Evolutionary conservation across 1,140 invertebrate genomes (phyloP), one percentile per base, ranked within the genome.

Genomic region (Drosophila ambigua): DNA sequence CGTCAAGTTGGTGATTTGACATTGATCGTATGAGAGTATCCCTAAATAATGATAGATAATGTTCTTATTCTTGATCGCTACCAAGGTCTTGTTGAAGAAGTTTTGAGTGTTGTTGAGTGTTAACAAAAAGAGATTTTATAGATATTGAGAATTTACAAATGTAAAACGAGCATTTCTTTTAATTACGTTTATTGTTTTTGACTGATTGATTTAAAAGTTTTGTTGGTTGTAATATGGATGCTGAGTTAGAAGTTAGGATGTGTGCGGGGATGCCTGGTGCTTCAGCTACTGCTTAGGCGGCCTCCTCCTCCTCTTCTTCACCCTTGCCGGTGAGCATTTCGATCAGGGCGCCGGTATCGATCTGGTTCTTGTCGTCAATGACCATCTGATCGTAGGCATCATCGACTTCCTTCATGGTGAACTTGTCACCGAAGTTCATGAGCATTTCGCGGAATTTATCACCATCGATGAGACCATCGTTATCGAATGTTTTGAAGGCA

Each of bases 361-460:
- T 98, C 93, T 96, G 96, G 91, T 97, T 97, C 84, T 96, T 96
- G 91, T 97, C 96, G 92, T 98, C 97, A 88, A 99, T 97, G 28
- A 97, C 97, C 94, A 98, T 97, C 92, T 98, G 97, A 92, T 98
- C 98, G 93, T 96, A 99, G 46, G 97, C 97, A 91, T 98, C 97
- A 92, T 98, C 96, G 84, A 98, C 96, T 93, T 99, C 98, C 91
- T 97, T 96, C 85, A 95, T 94, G 84, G 95, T 95, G 94, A 99
- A 99, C 94, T 98, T 99, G 92, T 99, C 98, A 81, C 98, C 98
- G 95, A 96, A 99, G 92, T 97, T 98, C 95, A 97, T 96, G 88
- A 99, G 94, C 73, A 97, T 96, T 92, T 98, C 97, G 93, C 97
- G 97, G 93, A 99, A 94, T 92, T 97, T 96, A 92, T 98, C 96